Percentiles rank a stretch among this genome's conserved stretches.
phyloP scores from a whole-genome alignment of 2,797 vertebrate species.

The Anas bernieri region DNA sequence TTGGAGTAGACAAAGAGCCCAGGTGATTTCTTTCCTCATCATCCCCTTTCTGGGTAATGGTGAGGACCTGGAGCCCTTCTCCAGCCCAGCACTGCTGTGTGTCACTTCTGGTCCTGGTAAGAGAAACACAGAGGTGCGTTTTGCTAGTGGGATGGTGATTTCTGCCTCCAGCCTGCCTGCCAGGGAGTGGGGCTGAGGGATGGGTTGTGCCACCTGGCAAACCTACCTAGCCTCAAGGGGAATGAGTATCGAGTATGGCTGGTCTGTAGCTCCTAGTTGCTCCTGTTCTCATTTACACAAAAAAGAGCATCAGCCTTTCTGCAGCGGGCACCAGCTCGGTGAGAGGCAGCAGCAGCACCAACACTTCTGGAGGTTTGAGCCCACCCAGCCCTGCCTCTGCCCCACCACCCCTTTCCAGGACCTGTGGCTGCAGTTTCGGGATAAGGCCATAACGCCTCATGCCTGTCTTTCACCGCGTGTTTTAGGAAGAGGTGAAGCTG shows the following conservation, averaged over 20 bases:
- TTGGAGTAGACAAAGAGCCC: background rate
- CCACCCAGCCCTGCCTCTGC: too few relatives aligned
- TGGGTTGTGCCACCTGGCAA: background rate
- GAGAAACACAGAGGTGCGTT: background rate
- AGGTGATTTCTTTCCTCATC: fast-evolving
- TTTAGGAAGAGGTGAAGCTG: background rate
- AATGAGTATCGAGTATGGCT: background rate
- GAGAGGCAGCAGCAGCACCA: too few relatives aligned
- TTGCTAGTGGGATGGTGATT: background rate
- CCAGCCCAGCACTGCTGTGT: fast-evolving
- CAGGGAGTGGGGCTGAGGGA: too few relatives aligned
- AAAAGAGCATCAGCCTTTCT: background rate
- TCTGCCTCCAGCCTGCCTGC: background rate
- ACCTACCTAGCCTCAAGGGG: background rate
- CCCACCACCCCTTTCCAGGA: too few relatives aligned
- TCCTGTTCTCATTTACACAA: background rate
- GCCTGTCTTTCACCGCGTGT: background rate
- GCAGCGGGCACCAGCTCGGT: too few relatives aligned
- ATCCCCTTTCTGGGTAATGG: background rate
- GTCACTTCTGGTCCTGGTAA: background rate
- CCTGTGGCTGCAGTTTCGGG: background rate
- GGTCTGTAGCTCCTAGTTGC: background rate
- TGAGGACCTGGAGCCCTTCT: background rate
- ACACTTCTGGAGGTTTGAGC: too few relatives aligned
- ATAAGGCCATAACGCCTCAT: background rate